phyloP scores from a whole-genome alignment of 2,113 vertebrate species.

The Tachycineta bicolor region DNA sequence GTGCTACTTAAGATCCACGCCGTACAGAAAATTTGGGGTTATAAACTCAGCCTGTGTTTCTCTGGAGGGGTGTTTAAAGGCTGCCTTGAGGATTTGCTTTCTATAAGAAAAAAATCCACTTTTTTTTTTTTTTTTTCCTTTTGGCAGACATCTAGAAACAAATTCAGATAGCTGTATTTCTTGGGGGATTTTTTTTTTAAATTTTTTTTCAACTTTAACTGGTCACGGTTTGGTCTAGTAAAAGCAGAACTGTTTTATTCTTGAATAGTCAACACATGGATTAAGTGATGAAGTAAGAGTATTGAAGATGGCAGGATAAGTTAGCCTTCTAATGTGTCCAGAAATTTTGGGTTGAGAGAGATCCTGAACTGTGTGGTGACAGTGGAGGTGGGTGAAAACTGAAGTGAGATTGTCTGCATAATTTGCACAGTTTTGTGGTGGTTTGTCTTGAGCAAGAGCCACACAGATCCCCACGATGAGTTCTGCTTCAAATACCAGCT shows the following conservation, averaged over 20 bases:
- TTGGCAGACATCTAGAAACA: neutral
- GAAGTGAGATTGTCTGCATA: neutral
- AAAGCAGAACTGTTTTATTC: slow-evolving; percentile 30
- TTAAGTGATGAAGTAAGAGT: slow-evolving; percentile 37
- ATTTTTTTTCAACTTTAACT: neutral
- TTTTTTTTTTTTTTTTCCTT: neutral
- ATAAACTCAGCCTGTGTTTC: slow-evolving; percentile 78
- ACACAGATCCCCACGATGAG: neutral
- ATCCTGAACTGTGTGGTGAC: slow-evolving; percentile 1
- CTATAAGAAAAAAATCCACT: neutral
- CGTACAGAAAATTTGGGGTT: slow-evolving; percentile 74
- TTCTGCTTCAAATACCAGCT: neutral
- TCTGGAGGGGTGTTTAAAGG: neutral
- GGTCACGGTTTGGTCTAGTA: slow-evolving; percentile 20
- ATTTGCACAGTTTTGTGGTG: neutral
- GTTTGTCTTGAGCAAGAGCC: neutral
- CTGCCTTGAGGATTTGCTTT: slow-evolving; percentile 15
- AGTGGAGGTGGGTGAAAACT: neutral
- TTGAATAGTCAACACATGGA: slow-evolving; percentile 35
- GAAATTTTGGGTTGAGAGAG: slow-evolving; percentile 53
- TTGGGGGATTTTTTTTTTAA: neutral
- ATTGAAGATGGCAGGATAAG: slow-evolving; percentile 54
- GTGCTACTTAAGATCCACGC: slow-evolving; percentile 79
- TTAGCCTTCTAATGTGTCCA: slow-evolving; percentile 24
- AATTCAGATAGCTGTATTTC: neutral